Evolutionary conservation across 2,888 invertebrate species (phyloP).

Genomic region (Thera obeliscata): DNA sequence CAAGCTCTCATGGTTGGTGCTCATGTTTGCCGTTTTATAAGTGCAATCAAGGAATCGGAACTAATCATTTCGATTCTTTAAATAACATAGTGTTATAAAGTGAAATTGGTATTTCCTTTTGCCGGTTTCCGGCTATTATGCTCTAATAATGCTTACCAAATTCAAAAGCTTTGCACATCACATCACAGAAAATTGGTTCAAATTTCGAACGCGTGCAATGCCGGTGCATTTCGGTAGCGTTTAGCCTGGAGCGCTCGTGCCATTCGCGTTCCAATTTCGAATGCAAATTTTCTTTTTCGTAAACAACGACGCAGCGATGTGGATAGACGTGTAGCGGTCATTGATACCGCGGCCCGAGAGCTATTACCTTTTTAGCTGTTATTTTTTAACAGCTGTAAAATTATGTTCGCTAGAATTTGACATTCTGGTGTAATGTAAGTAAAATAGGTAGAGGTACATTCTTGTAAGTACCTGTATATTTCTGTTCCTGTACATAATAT

Average conservation of each 20-base stretch:
- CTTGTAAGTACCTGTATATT: no score
- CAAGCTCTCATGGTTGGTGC: neutral
- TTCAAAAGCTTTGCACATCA: conserved; percentile 25
- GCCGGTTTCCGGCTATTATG: conserved; percentile 38
- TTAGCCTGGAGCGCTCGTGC: conserved; percentile 77
- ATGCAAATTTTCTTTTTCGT: conserved; percentile 74
- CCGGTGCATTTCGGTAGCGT: conserved; percentile 67
- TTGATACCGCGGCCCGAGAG: conserved; percentile 29
- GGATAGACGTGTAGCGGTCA: conserved; percentile 30
- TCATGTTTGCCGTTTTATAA: neutral
- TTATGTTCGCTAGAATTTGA: neutral
- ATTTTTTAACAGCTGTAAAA: neutral
- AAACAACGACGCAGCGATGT: conserved; percentile 49
- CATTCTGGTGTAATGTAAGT: neutral
- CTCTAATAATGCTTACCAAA: conserved; percentile 10
- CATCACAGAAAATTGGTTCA: conserved; percentile 33
- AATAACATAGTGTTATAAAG: conserved; percentile 21
- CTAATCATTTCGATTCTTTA: conserved; percentile 19
- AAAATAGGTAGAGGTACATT: no score
- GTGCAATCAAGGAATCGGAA: conserved; percentile 21
- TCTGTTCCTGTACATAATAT: no score
- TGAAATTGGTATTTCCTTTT: conserved; percentile 40
- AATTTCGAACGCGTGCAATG: conserved; percentile 53
- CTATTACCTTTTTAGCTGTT: conserved; percentile 6
- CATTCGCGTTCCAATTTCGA: conserved; percentile 76